Base-by-base conservation (phyloP, 2,888 invertebrate genomes). In the Nomada goodeniana region DNA sequence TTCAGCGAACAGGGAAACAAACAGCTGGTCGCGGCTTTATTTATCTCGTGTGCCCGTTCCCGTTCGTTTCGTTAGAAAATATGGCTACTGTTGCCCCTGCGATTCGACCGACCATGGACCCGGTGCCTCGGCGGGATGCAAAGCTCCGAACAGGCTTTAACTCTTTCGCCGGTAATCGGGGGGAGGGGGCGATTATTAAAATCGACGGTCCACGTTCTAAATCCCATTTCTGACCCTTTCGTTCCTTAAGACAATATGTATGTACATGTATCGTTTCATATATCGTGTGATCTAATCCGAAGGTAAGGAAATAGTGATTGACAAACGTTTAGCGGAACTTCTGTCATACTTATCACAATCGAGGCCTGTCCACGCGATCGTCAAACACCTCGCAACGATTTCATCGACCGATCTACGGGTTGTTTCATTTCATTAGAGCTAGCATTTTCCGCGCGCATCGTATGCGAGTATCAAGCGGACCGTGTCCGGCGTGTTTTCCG, bases 1-100 rank as follows among this genome's bases (percentile, higher is more conserved):
- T 92, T 91, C 90, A 86, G 78, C 44, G 36, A 67, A 52, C 76
- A 50, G 77, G 70, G 82, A 83, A 75, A 64, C 84, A 82, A 81
- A 68, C 72, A 52, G 68, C 73, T 69, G 67, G 53, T 15, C 61
- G 82, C 69, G 74, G 79, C 68, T 71, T 63, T 82, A 78, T 83
- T 78, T 83, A 77, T 78, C 72, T 67, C 52, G 69, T 57, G 71
- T 73, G 20, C 50, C 60, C 61, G 52, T 68, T 59, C 59, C 60
- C 73, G 18, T 47, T 26, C 50, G 63, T 77, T 63, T 63, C 71
- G 68, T 70, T 26, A 15, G 69, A 20, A 11, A 23, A 63, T 36
- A 36, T 36, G 36, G 36, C 36, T 36, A 36, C 36, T 36, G 36
- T 36, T 36, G 36, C 5, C 4, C 3, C 47, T 47, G 13, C 15